A percentile compares a stretch with the other conserved stretches of the same genome.
These are phyloP conservation scores for Coregonus clupeaformis DNA, from an alignment of 2,113 vertebrate species.

Conservation along the genomic window DNA sequence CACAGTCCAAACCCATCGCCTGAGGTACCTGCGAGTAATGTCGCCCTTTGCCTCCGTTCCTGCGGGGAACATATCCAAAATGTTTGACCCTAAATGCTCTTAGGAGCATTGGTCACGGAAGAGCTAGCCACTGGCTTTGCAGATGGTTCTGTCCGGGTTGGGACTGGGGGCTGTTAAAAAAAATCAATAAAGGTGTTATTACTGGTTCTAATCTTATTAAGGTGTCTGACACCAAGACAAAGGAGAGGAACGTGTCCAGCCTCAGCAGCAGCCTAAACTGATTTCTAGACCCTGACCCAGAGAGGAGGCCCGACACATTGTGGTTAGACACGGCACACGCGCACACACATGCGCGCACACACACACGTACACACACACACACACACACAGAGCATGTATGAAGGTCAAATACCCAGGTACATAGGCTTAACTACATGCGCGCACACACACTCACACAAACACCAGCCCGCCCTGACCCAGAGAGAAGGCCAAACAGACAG, in stretches of 20 bases:
- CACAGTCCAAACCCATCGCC: conserved; percentile 22
- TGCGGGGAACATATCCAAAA: neutral
- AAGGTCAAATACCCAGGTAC: neutral
- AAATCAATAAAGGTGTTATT: conserved; percentile 67
- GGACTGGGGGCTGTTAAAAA: conserved; percentile 35
- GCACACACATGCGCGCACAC: neutral
- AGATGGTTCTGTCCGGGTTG: conserved; percentile 16
- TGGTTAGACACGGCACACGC: neutral
- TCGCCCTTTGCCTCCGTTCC: conserved; percentile 43
- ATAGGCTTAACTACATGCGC: too few relatives aligned
- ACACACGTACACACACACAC: neutral
- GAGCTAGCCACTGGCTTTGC: neutral
- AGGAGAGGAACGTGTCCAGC: conserved; percentile 59
- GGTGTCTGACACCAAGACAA: conserved; percentile 60
- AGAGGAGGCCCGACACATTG: conserved; percentile 45
- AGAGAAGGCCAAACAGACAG: neutral
- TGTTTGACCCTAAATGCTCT: conserved; percentile 39
- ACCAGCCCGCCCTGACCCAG: neutral
- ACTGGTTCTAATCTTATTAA: conserved; percentile 70
- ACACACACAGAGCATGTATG: neutral
- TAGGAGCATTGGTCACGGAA: conserved; percentile 22
- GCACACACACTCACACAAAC: neutral
- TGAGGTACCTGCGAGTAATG: conserved; percentile 37
- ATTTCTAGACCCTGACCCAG: conserved; percentile 39
- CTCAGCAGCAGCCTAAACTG: conserved; percentile 60